Evolutionary conservation across 2,888 invertebrate genomes (phyloP).

Genomic region (Boloria selene): DNA sequence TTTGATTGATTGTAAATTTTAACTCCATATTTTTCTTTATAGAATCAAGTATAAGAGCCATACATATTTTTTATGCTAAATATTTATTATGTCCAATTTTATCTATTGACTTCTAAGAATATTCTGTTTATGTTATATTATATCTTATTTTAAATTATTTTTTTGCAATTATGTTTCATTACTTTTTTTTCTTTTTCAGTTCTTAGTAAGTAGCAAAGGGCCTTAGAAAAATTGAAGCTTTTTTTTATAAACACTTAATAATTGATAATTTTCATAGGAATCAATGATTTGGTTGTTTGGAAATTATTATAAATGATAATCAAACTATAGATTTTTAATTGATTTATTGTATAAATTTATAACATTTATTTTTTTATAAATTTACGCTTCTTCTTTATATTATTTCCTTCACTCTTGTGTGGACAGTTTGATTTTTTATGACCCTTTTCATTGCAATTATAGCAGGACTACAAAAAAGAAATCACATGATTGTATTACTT

Average conservation of each 20-base stretch:
- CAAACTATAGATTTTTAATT: not conserved
- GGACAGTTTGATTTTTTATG: slow-evolving; percentile 82
- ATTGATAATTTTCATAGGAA: slow-evolving; percentile 1
- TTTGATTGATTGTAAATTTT: too few relatives aligned
- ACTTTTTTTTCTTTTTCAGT: slow-evolving; percentile 8
- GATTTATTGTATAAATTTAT: slow-evolving; percentile 12
- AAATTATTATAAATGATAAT: not conserved
- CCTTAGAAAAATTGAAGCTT: not conserved
- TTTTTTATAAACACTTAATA: not conserved
- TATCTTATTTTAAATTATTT: not conserved
- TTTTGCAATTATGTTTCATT: not conserved
- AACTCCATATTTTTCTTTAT: too few relatives aligned
- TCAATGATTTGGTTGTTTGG: not conserved
- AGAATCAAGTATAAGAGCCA: too few relatives aligned
- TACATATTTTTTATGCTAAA: not conserved
- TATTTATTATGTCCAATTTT: not conserved
- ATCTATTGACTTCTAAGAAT: not conserved
- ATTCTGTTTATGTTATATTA: not conserved
- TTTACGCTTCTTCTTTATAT: slow-evolving; percentile 27
- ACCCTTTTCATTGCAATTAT: slow-evolving; percentile 80
- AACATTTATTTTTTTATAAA: slow-evolving; percentile 22
- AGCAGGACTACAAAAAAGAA: slow-evolving; percentile 76
- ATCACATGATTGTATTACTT: slow-evolving; percentile 1
- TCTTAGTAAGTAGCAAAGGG: slow-evolving; percentile 7
- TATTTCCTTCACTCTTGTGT: slow-evolving; percentile 42